Conservation (phyloP, 2,113 vertebrate genomes). For the Petroica traversi region DNA sequence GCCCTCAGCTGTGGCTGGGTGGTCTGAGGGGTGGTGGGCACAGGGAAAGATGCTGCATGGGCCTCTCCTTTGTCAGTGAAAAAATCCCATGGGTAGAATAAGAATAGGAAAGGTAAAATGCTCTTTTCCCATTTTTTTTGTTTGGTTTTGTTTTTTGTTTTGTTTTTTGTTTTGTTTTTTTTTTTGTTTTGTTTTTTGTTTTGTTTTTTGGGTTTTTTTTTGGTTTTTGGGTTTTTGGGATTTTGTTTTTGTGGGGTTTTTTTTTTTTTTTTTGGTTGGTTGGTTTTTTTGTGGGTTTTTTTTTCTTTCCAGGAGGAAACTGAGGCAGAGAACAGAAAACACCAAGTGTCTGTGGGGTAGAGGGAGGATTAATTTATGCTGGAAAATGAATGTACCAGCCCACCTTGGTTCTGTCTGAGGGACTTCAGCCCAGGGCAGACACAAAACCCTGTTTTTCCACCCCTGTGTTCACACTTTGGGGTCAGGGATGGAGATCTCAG, state of each 20-base stretch:
- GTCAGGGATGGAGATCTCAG: not conserved
- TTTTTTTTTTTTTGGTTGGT: not conserved
- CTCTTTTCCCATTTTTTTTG: not conserved
- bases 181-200: no score
- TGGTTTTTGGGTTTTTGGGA: no score
- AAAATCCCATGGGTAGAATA: not conserved
- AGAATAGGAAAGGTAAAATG: not conserved
- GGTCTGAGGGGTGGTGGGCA: not conserved
- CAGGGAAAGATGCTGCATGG: fast-evolving
- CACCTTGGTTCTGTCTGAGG: not conserved
- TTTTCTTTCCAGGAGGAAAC: not conserved
- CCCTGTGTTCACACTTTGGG: fast-evolving
- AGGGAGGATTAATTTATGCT: not conserved
- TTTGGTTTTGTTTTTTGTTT: not conserved
- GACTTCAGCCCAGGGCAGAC: not conserved
- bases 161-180: not conserved
- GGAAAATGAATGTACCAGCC: not conserved
- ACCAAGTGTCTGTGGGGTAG: no score
- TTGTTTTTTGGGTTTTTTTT: not conserved
- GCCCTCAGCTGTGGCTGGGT: not conserved
- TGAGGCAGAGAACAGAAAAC: not conserved
- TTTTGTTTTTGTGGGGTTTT: fast-evolving
- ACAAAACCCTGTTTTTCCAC: fast-evolving
- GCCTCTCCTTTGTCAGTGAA: not conserved
- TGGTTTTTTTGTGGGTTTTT: no score